phyloP scores from a whole-genome alignment of 1,140 invertebrate species.

The Drosophila athabasca region DNA sequence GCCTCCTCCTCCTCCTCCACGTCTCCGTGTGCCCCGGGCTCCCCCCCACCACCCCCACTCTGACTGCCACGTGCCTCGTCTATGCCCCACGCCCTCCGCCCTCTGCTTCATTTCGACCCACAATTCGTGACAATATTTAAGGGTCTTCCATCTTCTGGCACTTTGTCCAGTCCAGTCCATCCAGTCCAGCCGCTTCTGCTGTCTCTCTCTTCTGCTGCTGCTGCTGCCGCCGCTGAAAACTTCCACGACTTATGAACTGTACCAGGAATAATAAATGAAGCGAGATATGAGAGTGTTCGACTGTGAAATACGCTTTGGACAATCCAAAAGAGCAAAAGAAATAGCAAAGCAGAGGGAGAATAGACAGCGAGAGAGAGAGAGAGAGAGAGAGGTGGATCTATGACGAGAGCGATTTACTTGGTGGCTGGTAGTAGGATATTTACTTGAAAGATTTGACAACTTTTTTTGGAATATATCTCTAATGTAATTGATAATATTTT shows the following conservation, averaged over 20 bases:
- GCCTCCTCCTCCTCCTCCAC: neutral
- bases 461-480: too few species aligned
- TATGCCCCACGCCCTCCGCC: neutral
- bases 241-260: conserved; percentile 43
- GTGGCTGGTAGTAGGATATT: too few species aligned
- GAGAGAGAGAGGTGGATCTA: too few species aligned
- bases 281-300: conserved; percentile 44
- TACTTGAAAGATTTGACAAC: too few species aligned
- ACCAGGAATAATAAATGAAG: conserved; percentile 52
- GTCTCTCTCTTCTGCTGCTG: neutral
- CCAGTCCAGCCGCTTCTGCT: conserved; percentile 5
- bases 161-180: conserved; percentile 26
- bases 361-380: conserved; percentile 1
- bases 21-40: neutral
- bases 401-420: too few species aligned
- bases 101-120: conserved; percentile 41
- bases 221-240: neutral
- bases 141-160: conserved; percentile 16
- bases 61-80: conserved; percentile 13
- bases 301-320: conserved; percentile 51
- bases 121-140: conserved; percentile 47
- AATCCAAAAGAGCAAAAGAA: conserved; percentile 9
- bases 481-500: too few species aligned
- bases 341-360: conserved; percentile 2
- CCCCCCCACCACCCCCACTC: too few species aligned